Evolutionary conservation across 2,113 vertebrate species (phyloP), one percentile per base, ranked within the genome.

Genomic region (Struthio camelus): DNA sequence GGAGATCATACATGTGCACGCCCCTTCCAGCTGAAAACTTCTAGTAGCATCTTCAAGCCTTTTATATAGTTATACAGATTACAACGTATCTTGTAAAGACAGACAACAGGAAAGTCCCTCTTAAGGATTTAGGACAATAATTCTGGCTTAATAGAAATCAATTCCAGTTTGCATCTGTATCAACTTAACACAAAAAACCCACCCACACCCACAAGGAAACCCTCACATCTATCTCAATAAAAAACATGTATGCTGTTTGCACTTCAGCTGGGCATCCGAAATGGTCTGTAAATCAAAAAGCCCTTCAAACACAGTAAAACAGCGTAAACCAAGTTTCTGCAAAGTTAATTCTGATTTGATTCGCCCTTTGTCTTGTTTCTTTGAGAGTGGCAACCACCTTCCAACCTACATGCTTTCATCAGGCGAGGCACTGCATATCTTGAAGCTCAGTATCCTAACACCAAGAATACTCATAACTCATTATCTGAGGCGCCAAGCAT

Each of bases 351-450:
- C 16, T 18, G 25, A 4, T 65, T 58, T 17, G 9, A 70, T 36
- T 76, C 72, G 16, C 58, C 24, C 38, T 84, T 34, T n/a, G 53
- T 25, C 32, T 56, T n/a, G 8, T 71, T 76, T 44, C 40, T 36
- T 30, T 67, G 17, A 32, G 58, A 3, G 15, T 13, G 16, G 32
- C 34, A 28, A 46, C 32, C n/a, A 14, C 30, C 22, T 54, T 54
- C 14, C 38, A 66, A 3, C 4, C 53, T 42, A 81, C 5, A 61
- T 23, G 71, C 19, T 80, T 82, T 9, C 11, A 62, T 4, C 14
- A 18, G 27, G 14, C 15, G 3, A 84, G 11, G 3, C 9, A 76
- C 7, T 27, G 48, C 0, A 0, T 11, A 67, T 81, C 27, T 11
- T 36, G 6, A 83, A 46, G 25, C 23, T 30, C 27, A 64, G 73